Evolutionary conservation across 2,797 vertebrate species (phyloP), one percentile per base, ranked within the genome.

Genomic region (Pogoniulus pusillus): DNA sequence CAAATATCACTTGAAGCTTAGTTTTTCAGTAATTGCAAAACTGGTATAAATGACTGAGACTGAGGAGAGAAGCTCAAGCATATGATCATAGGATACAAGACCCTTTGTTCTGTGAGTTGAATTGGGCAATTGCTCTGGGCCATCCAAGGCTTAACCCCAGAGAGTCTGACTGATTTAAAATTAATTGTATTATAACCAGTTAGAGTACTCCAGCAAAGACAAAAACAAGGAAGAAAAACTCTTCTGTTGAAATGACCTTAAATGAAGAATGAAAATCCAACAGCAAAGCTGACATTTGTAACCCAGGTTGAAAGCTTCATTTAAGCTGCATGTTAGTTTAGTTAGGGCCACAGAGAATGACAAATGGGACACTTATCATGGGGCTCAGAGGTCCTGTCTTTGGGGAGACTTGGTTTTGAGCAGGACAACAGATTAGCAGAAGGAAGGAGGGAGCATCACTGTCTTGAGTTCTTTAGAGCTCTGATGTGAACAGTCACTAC

Each of bases 61-160:
- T 8, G 55, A 82, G 45, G 71, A 58, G 77, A 87, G 16, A 89
- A 8, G 49, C 93, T 95, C 66, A 76, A 91, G 59, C 76, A 64
- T 47, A 66, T 89, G 75, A 93, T 87, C 41, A 9, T 27, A 54
- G 49, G 34, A 91, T 89, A 94, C 16, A 70, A 65, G 93, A 78
- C 29, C 65, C 70, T 37, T 91, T 93, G 81, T 95, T 84, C 65
- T 71, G 0, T 57, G n/a, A 87, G 30, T 63, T 57, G n/a, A 87
- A 27, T 63, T 85, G 73, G 35, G 30, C 47, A 49, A 4, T 73
- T 80, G 91, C 82, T 91, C 35, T 0, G 1, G 72, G 90, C 78
- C 26, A 45, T 65, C 29, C 60, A 60, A 78, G 73, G 60, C 73
- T 91, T 95, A 91, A 93, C 70, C 64, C n/a, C 23, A 29, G 55